Evolutionary conservation across 1,140 invertebrate species (phyloP).

Genomic region (Neelides sp.): DNA sequence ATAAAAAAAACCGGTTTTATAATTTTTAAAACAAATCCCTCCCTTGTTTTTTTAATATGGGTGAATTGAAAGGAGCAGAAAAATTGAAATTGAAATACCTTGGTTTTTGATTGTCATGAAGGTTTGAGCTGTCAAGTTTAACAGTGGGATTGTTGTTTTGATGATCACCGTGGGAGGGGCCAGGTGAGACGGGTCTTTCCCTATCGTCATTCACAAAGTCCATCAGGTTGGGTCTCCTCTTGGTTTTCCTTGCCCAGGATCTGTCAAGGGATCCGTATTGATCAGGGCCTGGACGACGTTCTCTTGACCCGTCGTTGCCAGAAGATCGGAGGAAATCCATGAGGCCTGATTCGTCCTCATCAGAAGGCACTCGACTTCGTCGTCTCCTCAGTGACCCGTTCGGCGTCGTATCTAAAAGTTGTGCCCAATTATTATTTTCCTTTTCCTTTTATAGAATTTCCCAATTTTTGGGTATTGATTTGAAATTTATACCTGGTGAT

Average conservation of each 20-base stretch:
- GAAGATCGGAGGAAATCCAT: slow-evolving; percentile 72
- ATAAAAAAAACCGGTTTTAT: too few relatives aligned
- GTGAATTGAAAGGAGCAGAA: too few relatives aligned
- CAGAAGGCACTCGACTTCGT: slow-evolving; percentile 62
- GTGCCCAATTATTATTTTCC: slow-evolving; percentile 7
- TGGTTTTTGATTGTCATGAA: not conserved
- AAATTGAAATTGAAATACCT: too few relatives aligned
- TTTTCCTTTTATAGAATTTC: not conserved
- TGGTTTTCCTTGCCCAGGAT: slow-evolving; percentile 69
- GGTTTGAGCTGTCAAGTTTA: slow-evolving; percentile 11
- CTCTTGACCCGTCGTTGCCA: slow-evolving; percentile 57
- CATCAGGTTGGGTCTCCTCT: slow-evolving; percentile 56
- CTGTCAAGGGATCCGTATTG: slow-evolving; percentile 50
- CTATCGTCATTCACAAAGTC: slow-evolving; percentile 42
- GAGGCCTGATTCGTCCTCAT: slow-evolving; percentile 68
- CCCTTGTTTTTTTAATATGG: too few relatives aligned
- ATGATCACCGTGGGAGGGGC: slow-evolving; percentile 35
- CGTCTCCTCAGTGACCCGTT: slow-evolving; percentile 70
- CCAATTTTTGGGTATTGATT: slow-evolving; percentile 7
- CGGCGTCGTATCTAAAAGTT: slow-evolving; percentile 63
- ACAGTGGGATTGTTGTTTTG: slow-evolving; percentile 7
- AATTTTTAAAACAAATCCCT: too few relatives aligned
- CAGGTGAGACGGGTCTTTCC: slow-evolving; percentile 57
- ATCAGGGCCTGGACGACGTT: slow-evolving; percentile 35
- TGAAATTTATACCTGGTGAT: slow-evolving; percentile 17